Conservation (phyloP, 2,888 invertebrate species). For the Ctenicera cuprea region DNA sequence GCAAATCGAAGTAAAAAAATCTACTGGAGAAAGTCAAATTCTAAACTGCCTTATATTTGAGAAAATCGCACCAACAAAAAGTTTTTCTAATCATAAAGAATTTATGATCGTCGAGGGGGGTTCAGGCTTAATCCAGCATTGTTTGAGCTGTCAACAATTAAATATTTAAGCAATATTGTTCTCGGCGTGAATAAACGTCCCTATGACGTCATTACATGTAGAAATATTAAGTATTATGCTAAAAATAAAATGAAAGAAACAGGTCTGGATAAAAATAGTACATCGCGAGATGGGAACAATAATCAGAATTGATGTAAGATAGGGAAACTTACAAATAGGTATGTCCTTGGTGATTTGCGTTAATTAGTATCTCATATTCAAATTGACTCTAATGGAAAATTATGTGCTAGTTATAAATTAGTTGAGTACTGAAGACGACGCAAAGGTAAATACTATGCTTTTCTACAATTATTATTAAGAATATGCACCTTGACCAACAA, state of each 20-base stretch:
- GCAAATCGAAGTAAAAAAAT: too few species aligned
- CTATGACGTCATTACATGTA: neutral
- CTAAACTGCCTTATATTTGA: too few species aligned
- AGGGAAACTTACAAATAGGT: neutral
- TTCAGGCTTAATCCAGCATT: neutral
- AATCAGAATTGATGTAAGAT: neutral
- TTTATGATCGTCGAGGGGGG: conserved; percentile 21
- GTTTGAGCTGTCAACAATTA: conserved; percentile 7
- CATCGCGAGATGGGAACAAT: neutral
- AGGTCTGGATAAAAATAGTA: neutral
- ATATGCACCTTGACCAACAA: too few species aligned
- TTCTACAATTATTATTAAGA: too few species aligned
- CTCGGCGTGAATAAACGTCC: neutral
- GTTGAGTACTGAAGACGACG: neutral
- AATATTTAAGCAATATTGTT: conserved; percentile 9
- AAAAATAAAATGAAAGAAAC: neutral
- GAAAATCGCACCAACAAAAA: too few species aligned
- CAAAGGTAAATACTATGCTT: too few species aligned
- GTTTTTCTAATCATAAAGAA: neutral
- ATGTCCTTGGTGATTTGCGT: neutral
- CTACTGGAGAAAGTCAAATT: too few species aligned
- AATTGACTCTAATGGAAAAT: conserved; percentile 7
- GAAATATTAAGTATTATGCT: neutral
- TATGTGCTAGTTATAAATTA: conserved; percentile 5
- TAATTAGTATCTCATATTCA: conserved; percentile 3